Percentiles rank a stretch among this genome's conserved stretches.
Conservation (phyloP, 2,888 invertebrate species). For the Saturnia pavonia region DNA sequence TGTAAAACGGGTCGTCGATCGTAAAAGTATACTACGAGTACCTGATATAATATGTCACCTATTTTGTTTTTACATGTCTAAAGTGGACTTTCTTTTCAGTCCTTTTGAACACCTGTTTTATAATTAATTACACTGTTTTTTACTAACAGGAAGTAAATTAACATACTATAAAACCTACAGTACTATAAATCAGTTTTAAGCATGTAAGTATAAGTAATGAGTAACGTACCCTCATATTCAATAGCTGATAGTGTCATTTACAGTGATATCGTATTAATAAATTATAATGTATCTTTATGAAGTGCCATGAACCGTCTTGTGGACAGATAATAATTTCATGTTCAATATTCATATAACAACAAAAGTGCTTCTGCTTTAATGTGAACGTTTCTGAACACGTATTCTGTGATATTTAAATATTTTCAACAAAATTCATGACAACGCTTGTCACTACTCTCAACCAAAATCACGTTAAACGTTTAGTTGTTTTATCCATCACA, state of each 20-base stretch:
- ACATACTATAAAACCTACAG: neutral
- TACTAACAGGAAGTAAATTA: neutral
- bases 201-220: neutral
- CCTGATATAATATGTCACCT: neutral
- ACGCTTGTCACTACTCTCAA: too few species aligned
- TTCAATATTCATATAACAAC: neutral
- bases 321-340: neutral
- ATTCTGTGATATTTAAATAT: neutral
- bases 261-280: neutral
- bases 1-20: neutral
- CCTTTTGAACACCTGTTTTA: neutral
- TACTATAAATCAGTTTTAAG: neutral
- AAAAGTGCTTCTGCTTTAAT: neutral
- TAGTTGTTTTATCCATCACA: too few species aligned
- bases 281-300: neutral
- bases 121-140: neutral
- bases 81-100: neutral
- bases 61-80: neutral
- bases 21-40: neutral
- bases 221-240: neutral
- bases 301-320: neutral
- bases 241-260: neutral
- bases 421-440: neutral
- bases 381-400: neutral
- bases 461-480: too few species aligned